phyloP scores from a whole-genome alignment of 92 coral and sea anemone species.

The Zoanthus sociatus region DNA sequence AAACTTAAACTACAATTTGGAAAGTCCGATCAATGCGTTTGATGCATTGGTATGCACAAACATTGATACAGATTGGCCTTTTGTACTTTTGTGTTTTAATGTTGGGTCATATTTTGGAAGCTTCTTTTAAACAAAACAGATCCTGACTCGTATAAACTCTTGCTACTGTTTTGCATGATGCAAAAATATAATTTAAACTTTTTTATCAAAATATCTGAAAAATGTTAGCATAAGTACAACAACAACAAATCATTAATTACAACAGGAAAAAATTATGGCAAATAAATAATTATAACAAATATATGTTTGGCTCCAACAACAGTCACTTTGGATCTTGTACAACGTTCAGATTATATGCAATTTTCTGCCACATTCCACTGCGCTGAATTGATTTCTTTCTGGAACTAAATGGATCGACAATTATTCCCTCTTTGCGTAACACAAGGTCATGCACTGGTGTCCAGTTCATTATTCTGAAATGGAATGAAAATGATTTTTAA shows the following conservation, averaged over 20 bases:
- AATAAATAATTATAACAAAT: not conserved
- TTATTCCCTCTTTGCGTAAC: constrained; percentile 44
- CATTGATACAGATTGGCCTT: constrained; percentile 7
- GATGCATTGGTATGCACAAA: constrained; percentile 3
- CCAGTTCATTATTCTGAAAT: constrained; percentile 44
- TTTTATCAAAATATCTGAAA: constrained; percentile 17
- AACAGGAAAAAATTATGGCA: constrained; percentile 19
- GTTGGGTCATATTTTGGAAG: not conserved
- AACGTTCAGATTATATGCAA: constrained; percentile 51
- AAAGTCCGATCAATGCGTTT: constrained; percentile 2
- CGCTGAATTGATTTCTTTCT: constrained; percentile 54
- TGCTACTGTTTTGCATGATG: constrained; percentile 19
- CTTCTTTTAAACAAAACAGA: constrained; percentile 5
- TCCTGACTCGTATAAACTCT: constrained; percentile 21
- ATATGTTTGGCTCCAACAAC: constrained; percentile 11
- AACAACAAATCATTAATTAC: constrained; percentile 24
- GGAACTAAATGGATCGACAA: constrained; percentile 50
- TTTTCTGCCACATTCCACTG: constrained; percentile 57
- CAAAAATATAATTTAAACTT: constrained; percentile 3
- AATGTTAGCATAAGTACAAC: constrained; percentile 22
- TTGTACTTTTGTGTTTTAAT: constrained; percentile 8
- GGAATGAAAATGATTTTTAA: too few species aligned
- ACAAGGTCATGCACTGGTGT: constrained; percentile 49
- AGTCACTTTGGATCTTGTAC: not conserved
- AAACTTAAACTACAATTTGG: constrained; percentile 3